Conservation (phyloP, 2,888 invertebrate genomes). For the Coelogynopora nodosa region DNA sequence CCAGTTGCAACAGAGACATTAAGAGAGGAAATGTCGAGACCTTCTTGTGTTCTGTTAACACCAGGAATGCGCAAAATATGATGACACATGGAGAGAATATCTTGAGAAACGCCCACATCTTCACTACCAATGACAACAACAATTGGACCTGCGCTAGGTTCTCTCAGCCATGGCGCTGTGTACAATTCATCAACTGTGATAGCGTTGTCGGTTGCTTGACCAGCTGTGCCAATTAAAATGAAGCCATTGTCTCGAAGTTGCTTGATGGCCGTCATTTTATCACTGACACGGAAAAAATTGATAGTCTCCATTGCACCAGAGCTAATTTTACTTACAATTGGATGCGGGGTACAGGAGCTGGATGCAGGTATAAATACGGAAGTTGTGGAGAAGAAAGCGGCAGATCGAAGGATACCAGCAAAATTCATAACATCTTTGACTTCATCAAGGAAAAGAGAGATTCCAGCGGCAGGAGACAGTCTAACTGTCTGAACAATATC, state of each 20-base stretch:
- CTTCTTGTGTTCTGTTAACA: background rate
- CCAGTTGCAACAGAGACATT: background rate
- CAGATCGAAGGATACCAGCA: slow-evolving; percentile 21
- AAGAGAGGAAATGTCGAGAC: background rate
- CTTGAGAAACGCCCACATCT: background rate
- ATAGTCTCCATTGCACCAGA: slow-evolving; percentile 40
- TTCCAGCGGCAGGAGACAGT: background rate
- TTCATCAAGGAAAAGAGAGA: background rate
- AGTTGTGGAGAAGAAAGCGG: slow-evolving; percentile 9
- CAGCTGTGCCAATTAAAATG: background rate
- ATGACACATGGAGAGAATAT: background rate
- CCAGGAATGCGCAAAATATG: slow-evolving; percentile 11
- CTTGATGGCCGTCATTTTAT: background rate
- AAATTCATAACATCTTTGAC: slow-evolving; percentile 27
- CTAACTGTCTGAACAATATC: background rate
- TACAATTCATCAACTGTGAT: background rate
- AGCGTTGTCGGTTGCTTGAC: background rate
- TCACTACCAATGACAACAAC: slow-evolving; percentile 9
- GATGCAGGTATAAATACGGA: background rate
- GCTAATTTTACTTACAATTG: slow-evolving; percentile 39
- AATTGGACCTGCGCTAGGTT: background rate
- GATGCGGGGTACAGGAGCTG: background rate
- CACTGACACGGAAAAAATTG: background rate
- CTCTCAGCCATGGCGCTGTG: background rate
- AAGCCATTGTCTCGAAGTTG: slow-evolving; percentile 4